Base-by-base conservation (phyloP, 1,140 invertebrate species). In the Zaprionus tsacasi region DNA sequence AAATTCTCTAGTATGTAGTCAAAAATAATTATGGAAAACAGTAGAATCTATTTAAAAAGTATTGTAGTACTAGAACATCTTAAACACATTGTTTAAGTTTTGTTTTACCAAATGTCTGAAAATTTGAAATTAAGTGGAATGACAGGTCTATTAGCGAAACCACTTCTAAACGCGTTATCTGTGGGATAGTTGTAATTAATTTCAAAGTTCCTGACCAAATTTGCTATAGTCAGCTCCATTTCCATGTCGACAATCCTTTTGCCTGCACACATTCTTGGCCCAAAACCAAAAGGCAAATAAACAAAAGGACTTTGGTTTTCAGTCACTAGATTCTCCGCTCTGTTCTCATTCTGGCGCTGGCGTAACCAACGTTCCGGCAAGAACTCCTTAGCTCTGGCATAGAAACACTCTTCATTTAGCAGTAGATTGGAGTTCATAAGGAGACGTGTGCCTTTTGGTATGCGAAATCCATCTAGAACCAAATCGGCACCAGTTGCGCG, bases 401-500 rank as follows among this genome's bases (percentile, higher is more conserved):
- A 95, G 7, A 93, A 92, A 2, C 93, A 76, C 15, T 94, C 94
- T 57, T 93, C 86, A 13, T 75, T 61, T 2, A 92, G 87, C 56
- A 94, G 73, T 33, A 92, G 61, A 79, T 93, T 92, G 64, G 94
- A 68, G 35, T 36, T 61, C 67, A 90, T 75, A 1, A 81, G 2
- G 0, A 87, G 15, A 11, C 43, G 27, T 1, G 79, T 87, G 76
- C 96, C 96, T 94, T 97, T 96, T 15, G 97, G 98, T 67, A 98
- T 94, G 69, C 94, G 93, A 82, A 97, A 98, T 43, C 96, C 97
- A 57, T 94, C 94, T 54, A 98, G 94, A 10, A 96, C 93, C 0
- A 96, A 94, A 80, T 98, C 95, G 40, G 95, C 94, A 59, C 96
- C 95, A 60, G 96, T 94, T 65, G 95, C 95, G 72, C 97, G 94